Percentiles rank a stretch among this genome's conserved stretches.
phyloP scores from a whole-genome alignment of 2,888 invertebrate species.

The Cataglyphis cursor region DNA sequence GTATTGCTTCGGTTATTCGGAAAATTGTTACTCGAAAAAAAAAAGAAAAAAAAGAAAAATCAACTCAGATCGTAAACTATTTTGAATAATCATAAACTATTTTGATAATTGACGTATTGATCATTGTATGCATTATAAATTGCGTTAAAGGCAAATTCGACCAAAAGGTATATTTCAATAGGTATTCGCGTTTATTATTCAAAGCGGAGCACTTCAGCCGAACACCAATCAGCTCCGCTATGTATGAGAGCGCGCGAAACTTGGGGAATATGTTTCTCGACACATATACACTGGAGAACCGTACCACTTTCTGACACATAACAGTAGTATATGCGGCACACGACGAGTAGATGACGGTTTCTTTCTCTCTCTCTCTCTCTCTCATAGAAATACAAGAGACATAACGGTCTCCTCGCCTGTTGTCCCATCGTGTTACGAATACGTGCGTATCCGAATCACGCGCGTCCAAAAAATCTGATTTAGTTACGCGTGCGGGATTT shows the following conservation, averaged over 20 bases:
- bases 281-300: slow-evolving; percentile 39
- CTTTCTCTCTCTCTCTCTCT: slow-evolving; percentile 1
- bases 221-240: background rate
- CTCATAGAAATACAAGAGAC: slow-evolving; percentile 43
- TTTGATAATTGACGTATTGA: background rate
- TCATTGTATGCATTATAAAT: background rate
- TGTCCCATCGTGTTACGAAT: slow-evolving; percentile 42
- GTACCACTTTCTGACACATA: slow-evolving; percentile 55
- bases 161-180: background rate
- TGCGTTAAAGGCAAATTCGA: background rate
- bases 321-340: slow-evolving; percentile 43
- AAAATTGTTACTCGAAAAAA: too few relatives aligned
- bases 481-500: slow-evolving; percentile 33
- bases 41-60: background rate
- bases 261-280: slow-evolving; percentile 16
- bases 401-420: slow-evolving; percentile 45
- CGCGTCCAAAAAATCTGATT: slow-evolving; percentile 49
- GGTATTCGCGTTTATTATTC: background rate
- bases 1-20: background rate
- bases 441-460: background rate
- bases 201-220: background rate
- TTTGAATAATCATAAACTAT: too few relatives aligned
- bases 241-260: slow-evolving; percentile 33
- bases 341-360: slow-evolving; percentile 6
- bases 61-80: too few relatives aligned